These are phyloP conservation scores for Colletes collaris DNA, from an alignment of 2,888 invertebrate genomes.

Conservation along the genomic window DNA sequence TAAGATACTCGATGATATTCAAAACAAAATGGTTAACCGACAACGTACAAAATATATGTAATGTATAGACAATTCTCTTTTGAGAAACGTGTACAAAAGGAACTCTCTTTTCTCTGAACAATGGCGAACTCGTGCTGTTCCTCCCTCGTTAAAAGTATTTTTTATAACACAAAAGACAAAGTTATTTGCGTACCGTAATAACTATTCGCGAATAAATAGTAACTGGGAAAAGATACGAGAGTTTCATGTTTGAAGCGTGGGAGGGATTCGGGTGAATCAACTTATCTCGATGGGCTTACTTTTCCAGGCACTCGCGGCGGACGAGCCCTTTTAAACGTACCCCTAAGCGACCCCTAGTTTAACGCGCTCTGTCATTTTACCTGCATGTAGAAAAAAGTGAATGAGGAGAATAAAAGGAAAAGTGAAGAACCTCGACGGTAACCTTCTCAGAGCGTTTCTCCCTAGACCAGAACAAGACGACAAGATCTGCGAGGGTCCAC, in stretches of 20 bases:
- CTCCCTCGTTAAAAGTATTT: too few species aligned
- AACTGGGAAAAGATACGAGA: constrained; percentile 11
- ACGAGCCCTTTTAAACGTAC: constrained; percentile 31
- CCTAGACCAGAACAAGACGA: constrained; percentile 54
- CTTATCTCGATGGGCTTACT: constrained; percentile 38
- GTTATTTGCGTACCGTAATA: too few species aligned
- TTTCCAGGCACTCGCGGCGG: background rate
- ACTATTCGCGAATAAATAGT: background rate
- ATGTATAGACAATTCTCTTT: too few species aligned
- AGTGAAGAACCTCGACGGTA: constrained; percentile 72
- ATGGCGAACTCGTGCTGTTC: too few species aligned
- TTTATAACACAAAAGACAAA: too few species aligned
- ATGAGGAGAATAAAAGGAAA: constrained; percentile 57
- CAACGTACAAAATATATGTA: too few species aligned
- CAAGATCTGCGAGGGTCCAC: constrained; percentile 62
- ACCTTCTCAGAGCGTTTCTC: constrained; percentile 66
- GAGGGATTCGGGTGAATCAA: constrained; percentile 38
- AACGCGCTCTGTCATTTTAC: constrained; percentile 60
- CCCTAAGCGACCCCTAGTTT: constrained; percentile 29
- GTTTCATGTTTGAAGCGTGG: background rate
- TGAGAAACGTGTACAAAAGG: too few species aligned
- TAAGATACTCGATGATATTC: too few species aligned
- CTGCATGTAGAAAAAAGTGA: constrained; percentile 38
- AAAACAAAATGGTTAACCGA: too few species aligned
- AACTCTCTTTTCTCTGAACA: too few species aligned